Percentiles rank a stretch among this genome's conserved stretches.
These are phyloP conservation scores for Malachius bipustulatus DNA, from an alignment of 2,888 invertebrate genomes.

Conservation along the genomic window DNA sequence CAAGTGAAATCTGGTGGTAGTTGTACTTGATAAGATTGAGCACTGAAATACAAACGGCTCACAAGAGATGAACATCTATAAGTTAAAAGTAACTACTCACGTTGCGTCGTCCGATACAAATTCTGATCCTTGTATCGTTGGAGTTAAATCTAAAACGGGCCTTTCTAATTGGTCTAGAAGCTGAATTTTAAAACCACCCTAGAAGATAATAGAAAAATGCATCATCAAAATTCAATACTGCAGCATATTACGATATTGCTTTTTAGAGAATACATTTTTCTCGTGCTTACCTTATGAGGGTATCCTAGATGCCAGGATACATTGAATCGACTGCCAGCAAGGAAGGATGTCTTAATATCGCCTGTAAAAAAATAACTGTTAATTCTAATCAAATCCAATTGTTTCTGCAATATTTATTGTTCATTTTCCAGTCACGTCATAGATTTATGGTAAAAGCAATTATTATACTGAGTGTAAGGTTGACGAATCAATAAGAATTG, in stretches of 20 bases:
- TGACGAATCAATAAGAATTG: too few species aligned
- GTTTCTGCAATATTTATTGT: too few species aligned
- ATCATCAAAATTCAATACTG: neutral
- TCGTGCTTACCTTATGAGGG: constrained; percentile 67
- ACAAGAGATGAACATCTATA: too few species aligned
- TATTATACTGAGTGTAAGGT: too few species aligned
- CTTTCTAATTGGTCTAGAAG: constrained; percentile 75
- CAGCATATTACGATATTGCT: neutral
- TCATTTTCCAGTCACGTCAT: too few species aligned
- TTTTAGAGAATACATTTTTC: neutral
- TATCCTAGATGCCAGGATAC: constrained; percentile 91
- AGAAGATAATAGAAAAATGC: constrained; percentile 35
- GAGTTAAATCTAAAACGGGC: constrained; percentile 74
- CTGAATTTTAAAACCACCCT: constrained; percentile 88
- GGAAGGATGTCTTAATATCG: constrained; percentile 62
- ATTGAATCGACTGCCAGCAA: constrained; percentile 74
- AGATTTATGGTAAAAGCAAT: too few species aligned
- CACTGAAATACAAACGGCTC: constrained; percentile 48
- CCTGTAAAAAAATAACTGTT: constrained; percentile 49
- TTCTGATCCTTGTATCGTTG: constrained; percentile 65
- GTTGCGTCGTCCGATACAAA: constrained; percentile 76
- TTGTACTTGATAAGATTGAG: constrained; percentile 68
- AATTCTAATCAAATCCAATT: too few species aligned
- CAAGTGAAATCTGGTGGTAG: constrained; percentile 76
- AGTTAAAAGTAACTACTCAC: constrained; percentile 58